A percentile compares a stretch with the other conserved stretches of the same genome.
These are phyloP conservation scores for Cololabis saira DNA, from an alignment of 2,113 vertebrate species.

Conservation along the genomic window DNA sequence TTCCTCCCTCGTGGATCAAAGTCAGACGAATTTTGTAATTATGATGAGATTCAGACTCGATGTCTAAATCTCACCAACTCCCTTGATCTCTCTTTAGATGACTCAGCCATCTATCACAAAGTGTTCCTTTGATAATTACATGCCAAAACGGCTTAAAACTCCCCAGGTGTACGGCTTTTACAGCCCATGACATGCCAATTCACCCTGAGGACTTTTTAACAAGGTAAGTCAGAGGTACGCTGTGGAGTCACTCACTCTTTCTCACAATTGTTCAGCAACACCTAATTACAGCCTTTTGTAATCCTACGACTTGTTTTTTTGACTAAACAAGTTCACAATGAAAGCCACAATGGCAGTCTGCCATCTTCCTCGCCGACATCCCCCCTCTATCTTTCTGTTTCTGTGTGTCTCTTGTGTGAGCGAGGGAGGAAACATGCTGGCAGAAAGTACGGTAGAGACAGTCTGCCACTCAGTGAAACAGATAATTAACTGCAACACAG, in stretches of 20 bases:
- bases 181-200: conserved; percentile 75
- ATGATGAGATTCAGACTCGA: conserved; percentile 57
- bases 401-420: conserved; percentile 15
- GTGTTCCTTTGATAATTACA: conserved; percentile 84
- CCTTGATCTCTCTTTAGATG: conserved; percentile 59
- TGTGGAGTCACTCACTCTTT: conserved; percentile 56
- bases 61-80: conserved; percentile 52
- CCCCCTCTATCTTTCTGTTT: conserved; percentile 2
- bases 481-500: conserved; percentile 75
- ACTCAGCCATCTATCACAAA: conserved; percentile 76
- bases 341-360: conserved; percentile 64
- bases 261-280: conserved; percentile 54
- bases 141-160: conserved; percentile 82
- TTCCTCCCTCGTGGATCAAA: conserved; percentile 57
- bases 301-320: conserved; percentile 73
- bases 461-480: conserved; percentile 75
- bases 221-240: conserved; percentile 61
- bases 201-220: conserved; percentile 78
- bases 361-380: conserved; percentile 36
- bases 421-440: conserved; percentile 28
- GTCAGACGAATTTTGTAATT: conserved; percentile 73
- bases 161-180: conserved; percentile 63
- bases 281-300: conserved; percentile 79
- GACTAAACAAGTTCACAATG: conserved; percentile 72
- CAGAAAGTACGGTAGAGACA: conserved; percentile 59